phyloP scores from a whole-genome alignment of 2,888 invertebrate genomes.

The Limnephilus lunatus region DNA sequence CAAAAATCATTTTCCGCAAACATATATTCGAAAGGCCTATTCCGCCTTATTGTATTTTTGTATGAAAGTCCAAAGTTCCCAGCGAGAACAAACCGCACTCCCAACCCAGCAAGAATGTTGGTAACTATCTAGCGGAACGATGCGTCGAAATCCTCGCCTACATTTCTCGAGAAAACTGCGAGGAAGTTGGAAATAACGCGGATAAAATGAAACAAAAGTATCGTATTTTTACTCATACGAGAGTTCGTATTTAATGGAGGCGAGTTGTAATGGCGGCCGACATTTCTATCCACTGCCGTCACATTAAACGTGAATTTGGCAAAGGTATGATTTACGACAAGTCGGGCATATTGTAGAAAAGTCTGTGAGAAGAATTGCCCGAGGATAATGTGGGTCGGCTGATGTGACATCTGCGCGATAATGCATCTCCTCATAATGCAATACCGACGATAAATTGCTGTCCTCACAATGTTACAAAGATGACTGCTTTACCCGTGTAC shows the following conservation, averaged over 20 bases:
- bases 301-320: slow-evolving; percentile 59
- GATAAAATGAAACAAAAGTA: slow-evolving; percentile 47
- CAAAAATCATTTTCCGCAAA: slow-evolving; percentile 36
- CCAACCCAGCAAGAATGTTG: neutral
- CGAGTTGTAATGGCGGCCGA: neutral
- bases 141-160: slow-evolving; percentile 22
- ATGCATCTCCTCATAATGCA: slow-evolving; percentile 61
- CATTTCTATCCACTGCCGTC: slow-evolving; percentile 34
- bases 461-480: neutral
- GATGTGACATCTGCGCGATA: slow-evolving; percentile 59
- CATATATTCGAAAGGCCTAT: slow-evolving; percentile 52
- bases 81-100: slow-evolving; percentile 22
- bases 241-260: slow-evolving; percentile 30
- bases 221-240: slow-evolving; percentile 26
- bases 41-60: slow-evolving; percentile 54
- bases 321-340: slow-evolving; percentile 63
- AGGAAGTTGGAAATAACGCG: slow-evolving; percentile 24
- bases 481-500: neutral
- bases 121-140: slow-evolving; percentile 38
- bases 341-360: slow-evolving; percentile 32
- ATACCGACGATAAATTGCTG: slow-evolving; percentile 9
- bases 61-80: slow-evolving; percentile 53
- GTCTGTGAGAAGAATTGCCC: neutral
- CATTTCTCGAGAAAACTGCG: slow-evolving; percentile 30
- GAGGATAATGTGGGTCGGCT: slow-evolving; percentile 51